Evolutionary conservation across 2,113 vertebrate species (phyloP), one percentile per base, ranked within the genome.

Genomic region (Eidolon helvum): DNA sequence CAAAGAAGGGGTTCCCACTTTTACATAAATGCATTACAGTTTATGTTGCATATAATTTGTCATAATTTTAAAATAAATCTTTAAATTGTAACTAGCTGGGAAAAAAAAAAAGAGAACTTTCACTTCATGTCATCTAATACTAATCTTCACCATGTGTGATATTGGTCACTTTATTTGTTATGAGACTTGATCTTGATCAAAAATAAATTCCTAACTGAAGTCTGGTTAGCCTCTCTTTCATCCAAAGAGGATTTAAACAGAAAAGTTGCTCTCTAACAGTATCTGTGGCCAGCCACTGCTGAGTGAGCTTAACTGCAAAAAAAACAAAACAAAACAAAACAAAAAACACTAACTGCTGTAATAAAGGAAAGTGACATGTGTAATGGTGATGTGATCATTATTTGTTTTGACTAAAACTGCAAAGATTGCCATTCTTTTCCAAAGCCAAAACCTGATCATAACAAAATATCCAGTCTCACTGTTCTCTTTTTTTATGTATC

Each of bases 371-470:
- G 35, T 19, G 26, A 74, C 55, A 61, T 33, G n/a, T 72, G 3
- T 48, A 57, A 48, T 79, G 28, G 7, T 3, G 22, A 77, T 68
- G 7, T 78, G 71, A 85, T 87, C 45, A 22, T 55, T 91, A 50
- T 92, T 94, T 92, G 26, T 90, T 88, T 93, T 71, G 35, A 91
- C 45, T 82, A 85, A 91, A 93, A 82, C 40, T 91, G 30, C 43
- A 91, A 45, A 94, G 40, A 66, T 80, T 40, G 2, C 24, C 26
- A 22, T 93, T 85, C 9, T 80, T 94, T 79, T 57, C 68, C 10
- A 91, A 94, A 84, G n/a, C 16, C 18, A 59, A 92, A 84, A 83
- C 26, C 11, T 16, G 19, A 40, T 59, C 48, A 71, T 59, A 63
- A 84, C 55, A 53, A 86, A 65, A 61, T 38, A 48, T 40, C 22